Base-by-base conservation (phyloP, 2,888 invertebrate genomes). In the Lithophane semibrunnea region DNA sequence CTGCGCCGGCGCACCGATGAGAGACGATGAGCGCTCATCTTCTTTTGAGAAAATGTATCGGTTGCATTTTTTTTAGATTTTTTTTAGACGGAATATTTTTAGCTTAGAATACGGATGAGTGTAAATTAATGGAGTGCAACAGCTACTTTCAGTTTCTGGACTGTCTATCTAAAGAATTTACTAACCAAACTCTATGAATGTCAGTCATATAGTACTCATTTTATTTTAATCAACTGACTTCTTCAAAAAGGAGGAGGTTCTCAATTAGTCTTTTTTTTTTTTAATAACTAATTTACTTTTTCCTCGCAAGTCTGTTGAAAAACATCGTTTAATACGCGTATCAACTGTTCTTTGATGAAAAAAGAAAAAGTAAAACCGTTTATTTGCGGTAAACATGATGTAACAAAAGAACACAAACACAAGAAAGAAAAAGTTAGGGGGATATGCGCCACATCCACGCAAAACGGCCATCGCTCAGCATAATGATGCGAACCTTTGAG, bases 1-100 rank as follows among this genome's bases (percentile, higher is more conserved):
- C 88, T 92, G 94, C 93, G 94, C 92, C 86, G 77, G 92, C 93
- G 93, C 93, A 89, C 47, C 80, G 80, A 79, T 87, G 82, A 84
- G 47, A 83, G 84, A 87, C 75, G 78, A 77, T 75, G 75, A 79
- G 73, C 78, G 83, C 76, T 66, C 69, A 83, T 87, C 85, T 84
- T 83, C 88, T 86, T 79, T 83, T 73, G 52, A 79, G 73, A 83
- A 52, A 85, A 74, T 83, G 61, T 75, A 79, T 83, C 73, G 63
- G 60, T 29, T 79, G 66, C 61, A 70, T 73, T 47, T 24, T 66
- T 66, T 83, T 80, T 65, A 47, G 68, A n/a, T 64, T 80, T 70
- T 66, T 29, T 21, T 64, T 16, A 3, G 4, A 12, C 1, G 5
- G 16, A 12, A 10, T 60, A 37, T 79, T 60, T 71, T 64, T 58